phyloP scores from a whole-genome alignment of 2,888 invertebrate genomes.

The Dynastes hyllus region DNA sequence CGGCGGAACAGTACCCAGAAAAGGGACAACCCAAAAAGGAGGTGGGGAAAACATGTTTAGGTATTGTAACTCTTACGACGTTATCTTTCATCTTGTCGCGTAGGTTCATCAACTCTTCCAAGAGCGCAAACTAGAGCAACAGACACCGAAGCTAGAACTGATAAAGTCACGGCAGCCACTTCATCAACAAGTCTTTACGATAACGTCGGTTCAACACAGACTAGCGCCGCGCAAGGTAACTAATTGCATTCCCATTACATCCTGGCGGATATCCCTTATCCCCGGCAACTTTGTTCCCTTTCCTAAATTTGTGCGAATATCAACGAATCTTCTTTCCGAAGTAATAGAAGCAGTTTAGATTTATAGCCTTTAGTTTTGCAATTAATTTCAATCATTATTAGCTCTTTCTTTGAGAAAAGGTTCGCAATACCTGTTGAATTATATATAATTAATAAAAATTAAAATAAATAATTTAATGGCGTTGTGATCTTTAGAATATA shows the following conservation, averaged over 20 bases:
- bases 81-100: conserved; percentile 17
- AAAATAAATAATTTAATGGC: no score
- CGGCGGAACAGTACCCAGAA: conserved; percentile 92
- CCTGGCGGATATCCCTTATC: conserved; percentile 25
- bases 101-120: conserved; percentile 89
- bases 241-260: conserved; percentile 31
- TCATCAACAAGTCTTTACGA: conserved; percentile 92
- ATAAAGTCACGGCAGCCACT: conserved; percentile 89
- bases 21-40: no score
- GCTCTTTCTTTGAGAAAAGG: no score
- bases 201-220: conserved; percentile 77
- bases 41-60: conserved; percentile 65
- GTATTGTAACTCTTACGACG: no score
- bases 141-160: conserved; percentile 76
- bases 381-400: no score
- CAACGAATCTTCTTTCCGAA: conserved; percentile 1
- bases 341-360: no score
- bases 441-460: no score
- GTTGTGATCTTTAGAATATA: no score
- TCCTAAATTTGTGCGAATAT: neutral
- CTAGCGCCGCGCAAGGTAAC: conserved; percentile 67
- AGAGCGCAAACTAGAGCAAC: conserved; percentile 82
- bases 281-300: neutral
- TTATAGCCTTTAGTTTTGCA: no score
- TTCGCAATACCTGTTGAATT: no score